Base-by-base conservation (phyloP, 2,888 invertebrate genomes). In the Poecilus cupreus region DNA sequence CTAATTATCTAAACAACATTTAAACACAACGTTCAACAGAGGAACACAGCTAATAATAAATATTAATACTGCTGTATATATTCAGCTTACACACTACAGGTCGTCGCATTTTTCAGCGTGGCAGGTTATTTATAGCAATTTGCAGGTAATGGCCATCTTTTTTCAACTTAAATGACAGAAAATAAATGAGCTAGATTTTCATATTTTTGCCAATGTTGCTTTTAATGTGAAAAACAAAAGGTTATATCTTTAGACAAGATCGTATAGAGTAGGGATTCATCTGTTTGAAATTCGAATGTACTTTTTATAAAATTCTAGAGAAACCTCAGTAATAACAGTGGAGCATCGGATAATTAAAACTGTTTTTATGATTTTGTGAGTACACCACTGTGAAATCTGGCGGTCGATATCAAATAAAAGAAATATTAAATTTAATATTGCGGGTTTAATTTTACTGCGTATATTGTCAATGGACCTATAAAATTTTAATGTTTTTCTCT, bases 1-100 rank as follows among this genome's bases (percentile, higher is more conserved):
- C 68, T 68, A 68, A 68, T 68, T 4, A 37, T 39, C 39, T 39
- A 68, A 54, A 39, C 68, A 68, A 16, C 68, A 18, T 68, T 68
- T 68, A 68, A 54, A 54, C 54, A 39, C 68, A 37, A 11, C 39
- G 43, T 39, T 68, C 2, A 22, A 18, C 39, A 20, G 13, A 37
- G 20, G 2, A 54, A 13, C 54, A 54, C 1, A 10, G 54, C 20
- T 54, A 54, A 54, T 68, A 68, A 68, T 68, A 68, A 68, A 68
- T 68, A 68, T 68, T 37, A 68, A 68, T 68, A 68, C 20, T 13
- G 10, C 16, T 68, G 68, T 68, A 37, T 68, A 39, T 43, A 10
- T 68, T 16, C 39, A 39, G 39, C 37, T 18, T 39, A 22, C 18
- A 54, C 20, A 18, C 54, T 54, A 18, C 54, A 54, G 54, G 18